phyloP scores from a whole-genome alignment of 2,888 invertebrate genomes.

The Cyaniris semiargus region DNA sequence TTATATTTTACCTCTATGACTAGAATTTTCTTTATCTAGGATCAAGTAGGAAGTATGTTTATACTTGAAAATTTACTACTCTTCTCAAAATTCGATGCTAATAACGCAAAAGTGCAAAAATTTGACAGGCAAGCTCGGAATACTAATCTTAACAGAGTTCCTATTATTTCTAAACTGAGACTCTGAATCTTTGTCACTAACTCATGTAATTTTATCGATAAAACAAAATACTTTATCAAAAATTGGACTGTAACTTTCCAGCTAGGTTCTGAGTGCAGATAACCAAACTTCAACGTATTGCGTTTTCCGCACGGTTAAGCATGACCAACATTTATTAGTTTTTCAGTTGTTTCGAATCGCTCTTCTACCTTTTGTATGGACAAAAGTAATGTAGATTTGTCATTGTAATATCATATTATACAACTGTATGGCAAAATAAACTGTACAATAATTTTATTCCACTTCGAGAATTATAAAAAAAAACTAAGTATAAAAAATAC shows the following conservation, averaged over 20 bases:
- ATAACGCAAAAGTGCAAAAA: too few relatives aligned
- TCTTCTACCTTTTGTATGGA: background rate
- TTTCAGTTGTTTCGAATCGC: background rate
- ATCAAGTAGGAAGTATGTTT: background rate
- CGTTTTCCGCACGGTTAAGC: constrained; percentile 5
- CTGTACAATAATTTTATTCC: too few relatives aligned
- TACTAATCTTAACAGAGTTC: too few relatives aligned
- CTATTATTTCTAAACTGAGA: too few relatives aligned
- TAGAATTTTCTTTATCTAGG: background rate
- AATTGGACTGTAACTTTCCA: background rate
- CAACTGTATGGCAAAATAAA: background rate
- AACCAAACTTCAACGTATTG: background rate
- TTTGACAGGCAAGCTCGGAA: too few relatives aligned
- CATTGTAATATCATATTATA: background rate
- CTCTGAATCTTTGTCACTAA: background rate
- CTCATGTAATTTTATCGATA: background rate
- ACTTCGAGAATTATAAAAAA: too few relatives aligned
- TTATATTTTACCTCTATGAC: background rate
- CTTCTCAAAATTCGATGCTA: too few relatives aligned
- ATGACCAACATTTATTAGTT: background rate
- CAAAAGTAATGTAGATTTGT: background rate
- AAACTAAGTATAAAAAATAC: too few relatives aligned
- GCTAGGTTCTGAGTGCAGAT: background rate
- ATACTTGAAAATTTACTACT: background rate
- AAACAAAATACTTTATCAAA: constrained; percentile 1